Conservation (phyloP, 1,140 invertebrate species). For the Pseudomyrmex dendroicus region DNA sequence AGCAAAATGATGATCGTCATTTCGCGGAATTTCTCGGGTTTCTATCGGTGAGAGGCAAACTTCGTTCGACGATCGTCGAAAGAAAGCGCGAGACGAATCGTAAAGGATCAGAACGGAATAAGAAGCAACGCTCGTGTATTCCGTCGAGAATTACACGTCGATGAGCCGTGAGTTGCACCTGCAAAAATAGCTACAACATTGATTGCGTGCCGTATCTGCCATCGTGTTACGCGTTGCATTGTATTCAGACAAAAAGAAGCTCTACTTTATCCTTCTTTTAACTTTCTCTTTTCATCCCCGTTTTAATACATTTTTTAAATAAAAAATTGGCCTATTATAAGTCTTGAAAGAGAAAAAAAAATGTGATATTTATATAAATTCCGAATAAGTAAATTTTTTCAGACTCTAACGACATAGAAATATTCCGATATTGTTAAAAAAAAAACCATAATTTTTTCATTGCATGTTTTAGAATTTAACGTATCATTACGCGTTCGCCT, state of each 20-base stretch:
- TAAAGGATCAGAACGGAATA: constrained; percentile 19
- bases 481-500: too few species aligned
- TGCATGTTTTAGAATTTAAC: too few species aligned
- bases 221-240: constrained; percentile 27
- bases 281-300: neutral
- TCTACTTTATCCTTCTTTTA: neutral
- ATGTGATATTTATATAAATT: too few species aligned
- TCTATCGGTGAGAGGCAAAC: constrained; percentile 43
- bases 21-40: constrained; percentile 65
- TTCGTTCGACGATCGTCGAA: neutral
- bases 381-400: too few species aligned
- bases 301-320: neutral
- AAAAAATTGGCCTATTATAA: neutral
- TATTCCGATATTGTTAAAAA: too few species aligned
- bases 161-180: constrained; percentile 1
- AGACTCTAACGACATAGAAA: too few species aligned
- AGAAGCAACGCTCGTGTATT: constrained; percentile 43
- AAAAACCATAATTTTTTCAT: too few species aligned
- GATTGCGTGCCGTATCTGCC: constrained; percentile 21
- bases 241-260: neutral
- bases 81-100: constrained; percentile 48
- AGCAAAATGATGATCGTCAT: constrained; percentile 46
- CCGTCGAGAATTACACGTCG: neutral
- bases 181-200: constrained; percentile 38
- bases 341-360: neutral